These are phyloP conservation scores for Drosophila ercepeae DNA, from an alignment of 1,140 invertebrate genomes.

Conservation along the genomic window DNA sequence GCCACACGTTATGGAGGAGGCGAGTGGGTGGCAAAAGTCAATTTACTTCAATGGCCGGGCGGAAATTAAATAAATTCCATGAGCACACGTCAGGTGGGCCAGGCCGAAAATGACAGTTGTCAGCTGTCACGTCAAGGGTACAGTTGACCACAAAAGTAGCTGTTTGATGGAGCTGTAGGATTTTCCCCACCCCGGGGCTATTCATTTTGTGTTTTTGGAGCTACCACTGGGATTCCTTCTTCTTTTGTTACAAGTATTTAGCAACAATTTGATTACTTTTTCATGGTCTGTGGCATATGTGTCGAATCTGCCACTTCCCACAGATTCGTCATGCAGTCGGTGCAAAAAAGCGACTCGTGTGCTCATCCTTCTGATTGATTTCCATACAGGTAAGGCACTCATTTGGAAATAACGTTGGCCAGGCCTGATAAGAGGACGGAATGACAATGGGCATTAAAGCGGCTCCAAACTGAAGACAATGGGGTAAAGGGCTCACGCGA, in stretches of 20 bases:
- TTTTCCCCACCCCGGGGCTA: neutral
- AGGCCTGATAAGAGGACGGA: conserved; percentile 43
- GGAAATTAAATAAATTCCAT: conserved; percentile 78
- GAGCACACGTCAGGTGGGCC: conserved; percentile 47
- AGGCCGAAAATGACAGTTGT: conserved; percentile 64
- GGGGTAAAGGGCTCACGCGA: conserved; percentile 8
- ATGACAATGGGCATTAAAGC: conserved; percentile 58
- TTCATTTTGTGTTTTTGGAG: neutral
- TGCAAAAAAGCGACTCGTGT: conserved; percentile 3
- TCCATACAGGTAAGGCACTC: conserved; percentile 57
- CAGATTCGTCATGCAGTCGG: neutral
- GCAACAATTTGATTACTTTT: conserved; percentile 18
- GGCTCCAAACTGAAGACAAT: conserved; percentile 33
- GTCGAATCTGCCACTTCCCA: neutral
- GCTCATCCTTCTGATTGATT: conserved; percentile 44
- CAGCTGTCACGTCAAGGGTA: conserved; percentile 58
- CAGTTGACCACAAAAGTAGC: conserved; percentile 36
- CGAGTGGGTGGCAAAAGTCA: conserved; percentile 32
- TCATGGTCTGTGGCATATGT: neutral
- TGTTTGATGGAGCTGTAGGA: neutral
- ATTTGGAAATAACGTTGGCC: conserved; percentile 56
- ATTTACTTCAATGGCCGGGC: conserved; percentile 58
- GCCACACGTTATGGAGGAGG: conserved; percentile 7
- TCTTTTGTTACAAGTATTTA: conserved; percentile 1
- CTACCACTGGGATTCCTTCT: neutral